Percentiles rank a stretch among this genome's conserved stretches.
These are phyloP conservation scores for Microplitis manilae DNA, from an alignment of 2,888 invertebrate species.

Conservation along the genomic window DNA sequence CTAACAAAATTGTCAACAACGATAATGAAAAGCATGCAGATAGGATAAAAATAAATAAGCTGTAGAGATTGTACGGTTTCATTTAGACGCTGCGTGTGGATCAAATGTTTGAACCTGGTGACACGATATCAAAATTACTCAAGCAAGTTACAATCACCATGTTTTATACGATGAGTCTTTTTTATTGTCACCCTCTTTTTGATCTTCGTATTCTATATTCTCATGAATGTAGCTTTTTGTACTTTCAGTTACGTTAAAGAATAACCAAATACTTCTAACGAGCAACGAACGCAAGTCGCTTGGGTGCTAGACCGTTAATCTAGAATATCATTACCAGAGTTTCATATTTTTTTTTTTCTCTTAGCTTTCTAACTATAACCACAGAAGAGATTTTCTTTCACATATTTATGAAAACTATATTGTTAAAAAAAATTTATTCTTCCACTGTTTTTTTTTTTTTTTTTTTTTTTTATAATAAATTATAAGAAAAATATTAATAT, in stretches of 20 bases:
- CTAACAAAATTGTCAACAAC: background rate
- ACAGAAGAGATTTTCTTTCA: too few relatives aligned
- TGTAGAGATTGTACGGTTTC: slow-evolving; percentile 1
- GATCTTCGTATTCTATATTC: slow-evolving; percentile 7
- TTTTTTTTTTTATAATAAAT: too few relatives aligned
- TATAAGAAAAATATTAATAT: too few relatives aligned
- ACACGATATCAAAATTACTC: slow-evolving; percentile 3
- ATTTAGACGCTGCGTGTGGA: background rate
- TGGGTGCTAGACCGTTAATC: slow-evolving; percentile 44
- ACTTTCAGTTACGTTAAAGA: slow-evolving; percentile 56
- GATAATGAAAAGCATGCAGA: background rate
- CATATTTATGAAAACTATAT: too few relatives aligned
- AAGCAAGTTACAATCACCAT: background rate
- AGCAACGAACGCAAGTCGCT: slow-evolving; percentile 45
- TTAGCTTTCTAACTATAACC: background rate
- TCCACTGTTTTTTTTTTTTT: too few relatives aligned
- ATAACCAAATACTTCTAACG: slow-evolving; percentile 61
- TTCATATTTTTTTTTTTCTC: slow-evolving; percentile 53
- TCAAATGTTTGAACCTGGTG: background rate
- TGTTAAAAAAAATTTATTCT: too few relatives aligned
- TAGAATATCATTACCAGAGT: slow-evolving; percentile 67
- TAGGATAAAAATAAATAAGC: background rate
- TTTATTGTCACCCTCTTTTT: background rate
- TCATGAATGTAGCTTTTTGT: slow-evolving; percentile 48
- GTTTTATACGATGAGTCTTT: background rate